Evolutionary conservation across 2,888 invertebrate species (phyloP).

Genomic region (Drosophila demipolita): DNA sequence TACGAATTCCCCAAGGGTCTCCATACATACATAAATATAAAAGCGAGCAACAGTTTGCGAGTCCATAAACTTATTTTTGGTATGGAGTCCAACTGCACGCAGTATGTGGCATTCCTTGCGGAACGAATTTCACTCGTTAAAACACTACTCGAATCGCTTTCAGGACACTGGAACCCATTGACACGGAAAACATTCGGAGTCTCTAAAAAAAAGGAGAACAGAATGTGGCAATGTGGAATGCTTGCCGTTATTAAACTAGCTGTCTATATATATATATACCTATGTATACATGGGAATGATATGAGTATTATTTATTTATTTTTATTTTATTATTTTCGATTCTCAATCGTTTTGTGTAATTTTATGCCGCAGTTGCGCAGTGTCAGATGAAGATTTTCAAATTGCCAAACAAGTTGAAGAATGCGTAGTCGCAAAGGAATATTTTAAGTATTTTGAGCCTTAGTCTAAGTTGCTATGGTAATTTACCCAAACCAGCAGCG

Average conservation of each 20-base stretch:
- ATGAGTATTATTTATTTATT: conserved; percentile 8
- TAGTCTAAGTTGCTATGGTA: neutral
- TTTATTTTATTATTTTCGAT: conserved; percentile 5
- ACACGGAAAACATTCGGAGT: conserved; percentile 1
- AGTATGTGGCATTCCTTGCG: neutral
- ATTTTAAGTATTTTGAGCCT: neutral
- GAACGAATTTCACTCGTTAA: conserved; percentile 2
- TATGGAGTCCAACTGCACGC: neutral
- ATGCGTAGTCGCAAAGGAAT: neutral
- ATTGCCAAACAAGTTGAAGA: conserved; percentile 26
- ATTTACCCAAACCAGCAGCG: neutral
- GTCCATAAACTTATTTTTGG: conserved; percentile 11
- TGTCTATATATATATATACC: neutral
- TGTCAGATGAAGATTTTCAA: conserved; percentile 42
- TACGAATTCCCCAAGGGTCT: neutral
- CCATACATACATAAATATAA: neutral
- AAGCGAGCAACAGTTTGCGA: conserved; percentile 8
- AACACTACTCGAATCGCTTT: neutral
- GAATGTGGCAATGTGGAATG: conserved; percentile 10
- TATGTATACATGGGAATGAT: conserved; percentile 6
- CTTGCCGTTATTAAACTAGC: neutral
- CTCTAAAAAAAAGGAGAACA: neutral
- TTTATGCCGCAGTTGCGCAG: conserved; percentile 21
- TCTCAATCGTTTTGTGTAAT: conserved; percentile 41
- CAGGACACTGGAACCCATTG: conserved; percentile 3